Base-by-base conservation (phyloP, 53 echinoderm and acorn worm species). In the Antedon mediterranea region DNA sequence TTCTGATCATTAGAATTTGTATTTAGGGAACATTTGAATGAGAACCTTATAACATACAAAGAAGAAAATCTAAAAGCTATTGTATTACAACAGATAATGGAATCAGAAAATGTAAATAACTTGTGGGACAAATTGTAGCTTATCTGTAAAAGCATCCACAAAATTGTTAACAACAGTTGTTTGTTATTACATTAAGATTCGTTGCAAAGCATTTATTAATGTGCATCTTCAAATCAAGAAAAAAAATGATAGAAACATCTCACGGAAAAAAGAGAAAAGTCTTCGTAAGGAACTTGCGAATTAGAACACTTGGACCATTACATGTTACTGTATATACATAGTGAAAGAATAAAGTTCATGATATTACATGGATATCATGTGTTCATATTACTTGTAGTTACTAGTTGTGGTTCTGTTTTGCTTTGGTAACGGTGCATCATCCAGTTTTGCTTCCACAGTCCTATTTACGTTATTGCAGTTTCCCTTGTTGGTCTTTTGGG, bases 141-240 rank as follows among this genome's bases (percentile, higher is more conserved):
- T 73, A 34, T 37, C 3, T 26, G 73, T 30, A 13, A 26, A 73
- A 26, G 4, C 0, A 26, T 80, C 74, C 34, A 74, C 31, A 73
- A n/a, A 34, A 34, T 32, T 80, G 31, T 73, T 80, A 7, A 74
- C 74, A 43, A 73, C 43, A 4, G 74, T 80, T 32, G 30, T 80
- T 34, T 73, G 80, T 41, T 41, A 42, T 1, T 74, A 73, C 23
- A 34, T 80, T 15, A 73, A 80, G 34, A 80, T 74, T 23, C 3
- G 81, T 31, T 30, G 43, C 23, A 80, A 43, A 30, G 43, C 74
- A 28, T 80, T 80, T 28, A 28, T 73, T 0, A 80, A 80, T 31
- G 74, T 80, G 28, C 80, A 80, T 31, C 32, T 80, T 3, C 30
- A 79, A 30, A 15, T 74, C 9, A 80, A 74, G 30, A 73, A 73